phyloP scores from a whole-genome alignment of 2,113 vertebrate species.

The Scomber scombrus region DNA sequence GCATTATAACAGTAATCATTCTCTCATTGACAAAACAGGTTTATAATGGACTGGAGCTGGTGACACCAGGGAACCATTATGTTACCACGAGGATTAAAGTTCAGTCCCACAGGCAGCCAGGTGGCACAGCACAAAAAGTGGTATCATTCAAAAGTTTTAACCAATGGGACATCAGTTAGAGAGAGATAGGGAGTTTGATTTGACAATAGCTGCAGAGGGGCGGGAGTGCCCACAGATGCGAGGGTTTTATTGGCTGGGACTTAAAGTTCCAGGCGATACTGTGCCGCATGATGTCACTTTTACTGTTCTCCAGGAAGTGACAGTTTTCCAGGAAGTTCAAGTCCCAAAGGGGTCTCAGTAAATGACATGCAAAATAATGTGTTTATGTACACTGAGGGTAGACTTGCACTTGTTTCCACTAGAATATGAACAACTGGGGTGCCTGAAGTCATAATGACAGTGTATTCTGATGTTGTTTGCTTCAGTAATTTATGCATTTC shows the following conservation, averaged over 20 bases:
- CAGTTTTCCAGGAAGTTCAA: conserved; percentile 38
- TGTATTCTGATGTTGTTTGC: not conserved
- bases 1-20: not conserved
- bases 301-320: conserved; percentile 37
- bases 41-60: not conserved
- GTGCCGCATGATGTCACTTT: not conserved
- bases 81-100: not conserved
- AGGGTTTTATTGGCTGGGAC: conserved; percentile 1
- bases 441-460: not conserved
- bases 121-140: not conserved
- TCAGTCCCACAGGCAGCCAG: not conserved
- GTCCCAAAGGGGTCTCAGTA: not conserved
- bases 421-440: not conserved
- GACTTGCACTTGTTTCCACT: not conserved
- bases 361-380: conserved; percentile 36
- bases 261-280: not conserved
- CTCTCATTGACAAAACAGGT: not conserved
- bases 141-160: not conserved
- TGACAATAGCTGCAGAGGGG: not conserved
- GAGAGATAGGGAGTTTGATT: not conserved
- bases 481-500: not conserved
- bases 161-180: not conserved
- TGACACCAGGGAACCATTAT: too few relatives aligned
- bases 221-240: not conserved
- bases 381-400: not conserved